Percentiles rank a stretch among this genome's conserved stretches.
Evolutionary conservation across 1,140 invertebrate genomes (phyloP).

Genomic region (Drosophila sucinea): DNA sequence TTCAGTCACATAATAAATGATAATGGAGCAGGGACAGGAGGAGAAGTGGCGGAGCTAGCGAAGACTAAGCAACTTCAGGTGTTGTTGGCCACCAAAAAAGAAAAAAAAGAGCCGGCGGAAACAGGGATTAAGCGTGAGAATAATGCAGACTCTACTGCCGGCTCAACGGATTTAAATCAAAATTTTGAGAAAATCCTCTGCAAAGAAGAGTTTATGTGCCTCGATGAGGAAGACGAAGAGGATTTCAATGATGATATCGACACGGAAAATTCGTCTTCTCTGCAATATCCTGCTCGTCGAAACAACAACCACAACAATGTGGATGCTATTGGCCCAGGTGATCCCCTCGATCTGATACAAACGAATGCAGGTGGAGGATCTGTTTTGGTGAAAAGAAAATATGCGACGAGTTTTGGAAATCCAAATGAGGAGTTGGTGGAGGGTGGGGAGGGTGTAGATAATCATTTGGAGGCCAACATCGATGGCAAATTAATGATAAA

Average conservation of each 20-base stretch:
- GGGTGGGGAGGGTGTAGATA: slow-evolving; percentile 28
- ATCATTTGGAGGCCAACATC: slow-evolving; percentile 35
- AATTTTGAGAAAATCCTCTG: slow-evolving; percentile 82
- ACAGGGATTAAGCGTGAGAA: slow-evolving; percentile 64
- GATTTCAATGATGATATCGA: slow-evolving; percentile 65
- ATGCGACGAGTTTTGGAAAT: slow-evolving; percentile 48
- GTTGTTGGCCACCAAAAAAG: slow-evolving; percentile 56
- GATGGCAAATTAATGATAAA: slow-evolving; percentile 54
- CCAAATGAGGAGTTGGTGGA: slow-evolving; percentile 22
- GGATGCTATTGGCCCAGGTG: slow-evolving; percentile 39
- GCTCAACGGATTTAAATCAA: slow-evolving; percentile 79
- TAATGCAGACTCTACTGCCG: slow-evolving; percentile 39
- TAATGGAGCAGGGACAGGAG: slow-evolving; percentile 37
- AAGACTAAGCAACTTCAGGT: slow-evolving; percentile 62
- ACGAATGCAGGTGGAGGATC: slow-evolving; percentile 38
- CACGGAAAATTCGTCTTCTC: slow-evolving; percentile 74
- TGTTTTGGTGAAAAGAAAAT: slow-evolving; percentile 65
- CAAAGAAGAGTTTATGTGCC: slow-evolving; percentile 79
- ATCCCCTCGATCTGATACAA: slow-evolving; percentile 76
- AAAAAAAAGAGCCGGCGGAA: slow-evolving; percentile 33
- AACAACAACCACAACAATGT: slow-evolving; percentile 49
- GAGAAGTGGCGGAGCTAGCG: slow-evolving; percentile 54
- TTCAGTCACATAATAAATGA: slow-evolving; percentile 69
- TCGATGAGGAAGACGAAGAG: slow-evolving; percentile 77
- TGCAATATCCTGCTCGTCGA: slow-evolving; percentile 47